A percentile compares a stretch with the other conserved stretches of the same genome.
phyloP scores from a whole-genome alignment of 2,113 vertebrate species.

The Vulpes vulpes region DNA sequence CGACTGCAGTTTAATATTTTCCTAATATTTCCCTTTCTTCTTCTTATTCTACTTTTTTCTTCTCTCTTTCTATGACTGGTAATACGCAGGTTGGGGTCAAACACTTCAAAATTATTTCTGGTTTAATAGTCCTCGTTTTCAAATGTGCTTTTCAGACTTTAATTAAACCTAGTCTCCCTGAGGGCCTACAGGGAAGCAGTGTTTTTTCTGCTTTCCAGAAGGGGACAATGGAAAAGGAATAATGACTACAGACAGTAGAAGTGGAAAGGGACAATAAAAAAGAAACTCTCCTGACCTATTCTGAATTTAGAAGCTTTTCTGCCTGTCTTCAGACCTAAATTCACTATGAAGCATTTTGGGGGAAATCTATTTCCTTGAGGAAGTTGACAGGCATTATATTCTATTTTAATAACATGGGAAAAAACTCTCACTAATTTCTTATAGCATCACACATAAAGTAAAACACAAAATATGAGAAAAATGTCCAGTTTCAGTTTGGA shows the following conservation, averaged over 20 bases:
- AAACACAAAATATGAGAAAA: slow-evolving; percentile 26
- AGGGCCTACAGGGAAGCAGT: background rate
- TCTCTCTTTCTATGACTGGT: background rate
- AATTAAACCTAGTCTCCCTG: slow-evolving; percentile 58
- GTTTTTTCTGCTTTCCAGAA: slow-evolving; percentile 10
- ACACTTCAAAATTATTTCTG: slow-evolving; percentile 41
- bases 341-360: background rate
- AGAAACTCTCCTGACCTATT: background rate
- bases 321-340: background rate
- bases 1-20: background rate
- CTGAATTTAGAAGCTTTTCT: slow-evolving; percentile 47
- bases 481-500: slow-evolving; percentile 12
- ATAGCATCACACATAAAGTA: background rate
- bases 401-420: slow-evolving; percentile 3
- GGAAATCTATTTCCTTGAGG: background rate
- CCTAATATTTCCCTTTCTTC: background rate
- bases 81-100: background rate
- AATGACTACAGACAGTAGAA: slow-evolving; percentile 14
- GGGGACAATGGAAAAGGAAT: background rate
- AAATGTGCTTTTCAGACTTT: slow-evolving; percentile 63
- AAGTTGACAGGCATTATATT: background rate
- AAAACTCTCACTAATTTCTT: slow-evolving; percentile 17
- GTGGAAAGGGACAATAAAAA: background rate
- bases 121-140: slow-evolving; percentile 63
- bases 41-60: background rate